Base-by-base conservation (phyloP, 2,113 vertebrate species). In the Misgurnus anguillicaudatus region DNA sequence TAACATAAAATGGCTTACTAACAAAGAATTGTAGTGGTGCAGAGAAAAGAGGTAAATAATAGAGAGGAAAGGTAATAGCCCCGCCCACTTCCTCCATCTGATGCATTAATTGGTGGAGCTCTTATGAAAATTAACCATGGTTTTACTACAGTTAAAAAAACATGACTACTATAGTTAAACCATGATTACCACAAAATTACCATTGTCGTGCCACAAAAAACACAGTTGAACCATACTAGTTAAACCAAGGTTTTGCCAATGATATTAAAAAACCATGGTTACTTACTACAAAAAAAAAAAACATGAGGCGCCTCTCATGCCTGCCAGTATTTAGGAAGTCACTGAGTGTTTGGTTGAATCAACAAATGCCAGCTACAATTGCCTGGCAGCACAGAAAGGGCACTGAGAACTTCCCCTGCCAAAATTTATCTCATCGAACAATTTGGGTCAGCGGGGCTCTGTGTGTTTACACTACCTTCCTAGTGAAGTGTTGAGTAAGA, bases 401-500 rank as follows among this genome's bases (percentile, higher is more conserved):
- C 72, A 61, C 19, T 4, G 64, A 19, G n/a, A 19, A 47, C 45
- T 69, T 24, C 6, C 73, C 16, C 6, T 71, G 61, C 61, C 77
- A 79, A 53, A 77, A 64, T 7, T 39, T 68, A 55, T 75, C 24
- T 77, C 60, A 71, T 45, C 31, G 60, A 66, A 69, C 70, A 75
- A 78, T 55, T 57, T 51, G 8, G 60, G 51, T 70, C 75, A 78
- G 75, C 60, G 66, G 83, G 42, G 53, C 77, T 68, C 38, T 9
- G 48, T 47, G 31, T 82, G 80, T 82, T 84, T 84, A 81, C 71
- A 51, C 57, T 31, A 81, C 41, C 58, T 65, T 62, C 60, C 77
- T 31, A 31, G 61, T 79, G 72, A 76, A 55, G 58, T 6, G 9
- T 67, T 79, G 60, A 79, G 57, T 75, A 24, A 65, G 13, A 31